Conservation (phyloP, 2,888 invertebrate genomes). For the Matsumyia berberina region DNA sequence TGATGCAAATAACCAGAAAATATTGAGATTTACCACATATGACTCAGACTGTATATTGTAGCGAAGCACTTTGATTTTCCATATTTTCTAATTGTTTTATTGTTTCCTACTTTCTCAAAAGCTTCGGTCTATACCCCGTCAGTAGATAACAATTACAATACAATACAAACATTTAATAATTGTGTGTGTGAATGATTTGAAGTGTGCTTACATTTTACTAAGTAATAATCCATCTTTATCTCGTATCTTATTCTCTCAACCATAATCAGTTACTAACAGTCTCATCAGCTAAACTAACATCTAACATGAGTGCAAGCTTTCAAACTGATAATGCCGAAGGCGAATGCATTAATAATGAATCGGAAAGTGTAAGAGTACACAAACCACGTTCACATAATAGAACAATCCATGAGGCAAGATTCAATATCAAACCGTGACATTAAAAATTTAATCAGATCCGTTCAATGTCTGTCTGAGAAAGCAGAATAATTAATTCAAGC, state of each 20-base stretch:
- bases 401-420: conserved; percentile 35
- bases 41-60: too few species aligned
- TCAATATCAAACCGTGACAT: conserved; percentile 26
- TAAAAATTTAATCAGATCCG: conserved; percentile 3
- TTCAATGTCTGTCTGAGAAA: conserved; percentile 8
- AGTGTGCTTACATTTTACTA: neutral
- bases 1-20: too few species aligned
- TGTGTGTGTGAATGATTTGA: too few species aligned
- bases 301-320: conserved; percentile 48
- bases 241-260: neutral
- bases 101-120: too few species aligned
- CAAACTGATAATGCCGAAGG: conserved; percentile 24
- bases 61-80: too few species aligned
- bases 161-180: too few species aligned
- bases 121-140: too few species aligned
- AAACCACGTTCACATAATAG: neutral
- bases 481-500: neutral
- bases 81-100: too few species aligned
- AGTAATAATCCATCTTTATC: neutral
- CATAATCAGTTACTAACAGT: conserved; percentile 23
- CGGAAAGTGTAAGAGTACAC: conserved; percentile 59
- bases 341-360: conserved; percentile 2
- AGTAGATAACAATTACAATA: too few species aligned
- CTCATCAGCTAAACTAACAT: conserved; percentile 5
- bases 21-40: too few species aligned